Evolutionary conservation across 2,113 vertebrate species (phyloP).

Genomic region (Cebus imitator): DNA sequence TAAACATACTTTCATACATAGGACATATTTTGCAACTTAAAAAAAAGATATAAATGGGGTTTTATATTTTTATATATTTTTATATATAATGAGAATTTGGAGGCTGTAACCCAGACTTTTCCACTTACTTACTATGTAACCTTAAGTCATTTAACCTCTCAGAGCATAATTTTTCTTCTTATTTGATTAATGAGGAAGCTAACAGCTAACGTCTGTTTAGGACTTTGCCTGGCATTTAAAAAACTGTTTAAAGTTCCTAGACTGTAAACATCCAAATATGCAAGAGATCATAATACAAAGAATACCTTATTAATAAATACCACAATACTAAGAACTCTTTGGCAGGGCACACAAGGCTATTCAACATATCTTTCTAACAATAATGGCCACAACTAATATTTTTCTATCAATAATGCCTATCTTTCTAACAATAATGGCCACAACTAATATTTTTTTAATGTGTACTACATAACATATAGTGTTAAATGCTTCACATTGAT

Average conservation of each 20-base stretch:
- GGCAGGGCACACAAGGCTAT: not conserved
- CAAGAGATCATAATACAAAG: conserved; percentile 9
- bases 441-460: conserved; percentile 26
- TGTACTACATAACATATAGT: not conserved
- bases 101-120: not conserved
- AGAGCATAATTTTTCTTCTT: conserved; percentile 16
- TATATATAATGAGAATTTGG: conserved; percentile 51
- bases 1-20: not conserved
- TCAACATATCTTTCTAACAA: not conserved
- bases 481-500: conserved; percentile 20
- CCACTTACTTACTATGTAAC: not conserved
- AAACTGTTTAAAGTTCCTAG: conserved; percentile 41
- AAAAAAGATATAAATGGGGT: not conserved
- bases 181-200: conserved; percentile 15
- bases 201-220: conserved; percentile 8
- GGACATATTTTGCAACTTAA: conserved; percentile 29
- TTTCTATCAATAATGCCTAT: too few species aligned
- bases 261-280: not conserved
- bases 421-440: not conserved
- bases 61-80: too few species aligned
- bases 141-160: conserved; percentile 45
- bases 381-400: too few species aligned
- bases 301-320: conserved; percentile 38
- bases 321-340: conserved; percentile 39
- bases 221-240: conserved; percentile 26